Evolutionary conservation across 1,140 invertebrate species (phyloP), one percentile per base, ranked within the genome.

Genomic region (Musca vetustissima): DNA sequence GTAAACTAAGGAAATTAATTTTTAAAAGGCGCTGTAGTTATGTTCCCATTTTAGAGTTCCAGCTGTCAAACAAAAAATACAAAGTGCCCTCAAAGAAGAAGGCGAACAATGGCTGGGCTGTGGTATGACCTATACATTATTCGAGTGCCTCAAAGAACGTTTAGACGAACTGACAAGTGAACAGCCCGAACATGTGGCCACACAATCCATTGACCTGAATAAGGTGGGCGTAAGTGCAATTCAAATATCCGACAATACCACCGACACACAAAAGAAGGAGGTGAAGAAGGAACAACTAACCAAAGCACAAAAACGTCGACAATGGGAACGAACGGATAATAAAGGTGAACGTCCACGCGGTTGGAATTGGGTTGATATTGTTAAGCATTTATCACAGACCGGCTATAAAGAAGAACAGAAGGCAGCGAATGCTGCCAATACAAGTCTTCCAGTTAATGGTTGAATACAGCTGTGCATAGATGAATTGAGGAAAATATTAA

Each of bases 311-410:
- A 98, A 98, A 82, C 87, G 95, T 24, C 87, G 90, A 69, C 90
- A 95, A 74, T 96, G 93, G 90, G 92, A 95, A 78, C 85, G 88
- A 70, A 85, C 90, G 0, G 93, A 96, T 84, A 85, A 87, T 11
- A 92, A 91, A 70, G 94, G 94, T 1, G 94, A 97, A 74, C 89
- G 88, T 72, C 91, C 92, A 1, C 84, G 96, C 25, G 96, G 96
- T 2, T 95, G 90, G 88, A 89, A 98, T 84, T 98, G 96, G 96
- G 90, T 98, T 4, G 96, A 98, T 81, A 89, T 98, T 70, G 89
- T 98, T 25, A 96, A 95, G 84, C 96, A 98, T 85, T 87, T 98
- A 47, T 94, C 93, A n/a, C 95, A 98, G 68, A 80, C 79, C 19
- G 81, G 81, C 32, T 72, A 73, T 50, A 82, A 82, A 68, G 74